Evolutionary conservation across 2,888 invertebrate species (phyloP).

Genomic region (Diogma glabrata): DNA sequence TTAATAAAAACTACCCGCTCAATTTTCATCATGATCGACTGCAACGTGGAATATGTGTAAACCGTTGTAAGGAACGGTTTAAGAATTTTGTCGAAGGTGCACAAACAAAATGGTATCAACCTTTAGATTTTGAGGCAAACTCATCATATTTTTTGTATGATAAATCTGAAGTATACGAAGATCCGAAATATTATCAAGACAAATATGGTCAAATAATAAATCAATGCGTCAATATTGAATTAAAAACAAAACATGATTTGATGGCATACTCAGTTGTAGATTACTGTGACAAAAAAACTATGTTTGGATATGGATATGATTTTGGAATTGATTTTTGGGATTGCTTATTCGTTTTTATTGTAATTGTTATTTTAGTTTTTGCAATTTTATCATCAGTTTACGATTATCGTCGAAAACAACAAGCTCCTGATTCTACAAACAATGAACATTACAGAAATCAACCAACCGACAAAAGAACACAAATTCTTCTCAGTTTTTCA

Average conservation of each 20-base stretch:
- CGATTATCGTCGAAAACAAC: neutral
- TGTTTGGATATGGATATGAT: neutral
- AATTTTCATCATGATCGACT: slow-evolving; percentile 16
- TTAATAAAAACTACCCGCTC: too few species aligned
- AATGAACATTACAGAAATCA: neutral
- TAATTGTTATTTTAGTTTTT: neutral
- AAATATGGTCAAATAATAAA: neutral
- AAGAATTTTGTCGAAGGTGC: too few species aligned
- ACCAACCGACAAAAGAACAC: neutral
- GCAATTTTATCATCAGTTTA: neutral
- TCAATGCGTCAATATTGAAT: slow-evolving; percentile 15
- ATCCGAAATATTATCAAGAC: too few species aligned
- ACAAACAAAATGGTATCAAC: too few species aligned
- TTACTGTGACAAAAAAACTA: too few species aligned
- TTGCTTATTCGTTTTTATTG: neutral
- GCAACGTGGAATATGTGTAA: slow-evolving; percentile 15
- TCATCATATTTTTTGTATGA: too few species aligned
- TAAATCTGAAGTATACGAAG: too few species aligned
- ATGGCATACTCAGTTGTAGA: slow-evolving; percentile 14
- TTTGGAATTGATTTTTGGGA: neutral
- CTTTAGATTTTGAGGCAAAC: too few species aligned
- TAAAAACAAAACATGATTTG: slow-evolving; percentile 13
- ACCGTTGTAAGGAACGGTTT: slow-evolving; percentile 5
- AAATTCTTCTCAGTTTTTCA: neutral
- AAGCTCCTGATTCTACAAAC: too few species aligned